Base-by-base conservation (phyloP, 1,140 invertebrate species). In the Hylyphantes graminicola region DNA sequence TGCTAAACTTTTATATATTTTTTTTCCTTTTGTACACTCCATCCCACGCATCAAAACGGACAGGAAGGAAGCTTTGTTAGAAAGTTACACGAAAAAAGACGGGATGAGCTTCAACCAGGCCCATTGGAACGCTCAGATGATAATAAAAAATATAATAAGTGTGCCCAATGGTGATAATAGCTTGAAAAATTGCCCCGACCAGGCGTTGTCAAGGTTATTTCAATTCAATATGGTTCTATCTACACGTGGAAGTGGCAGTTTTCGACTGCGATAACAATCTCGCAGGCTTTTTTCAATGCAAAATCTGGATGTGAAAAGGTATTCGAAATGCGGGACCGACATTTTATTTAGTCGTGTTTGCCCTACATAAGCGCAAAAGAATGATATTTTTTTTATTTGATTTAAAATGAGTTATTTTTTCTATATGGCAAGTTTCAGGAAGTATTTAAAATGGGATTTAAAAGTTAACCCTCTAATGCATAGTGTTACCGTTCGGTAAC, bases 201-300 rank as follows among this genome's bases (percentile, higher is more conserved):
- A 76, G 74, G 74, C 74, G 74, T 76, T 76, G 74, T 76, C 74
- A 76, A 76, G 74, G 74, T 64, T 64, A n/a, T 76, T 76, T 61
- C 72, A 48, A 74, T 74, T 54, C 50, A 68, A 50, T 15, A 10
- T 9, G 70, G 21, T 17, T 54, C 0, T 12, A 55, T 15, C 7
- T 17, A 48, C 54, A 74, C 13, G 63, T 35, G 35, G 35, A 17
- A 35, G 21, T 54, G 19, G 70, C n/a, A 73, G 50, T 53, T 55
- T 55, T 54, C 55, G 72, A 74, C 53, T 57, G 72, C 17, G 72
- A 74, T 74, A 19, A 35, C 15, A 55, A 74, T 74, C 53, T n/a
- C 13, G 9, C 54, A 55, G 35, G 35, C 54, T 59, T 74, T 73
- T 59, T 50, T 65, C 54, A 55, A 15, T 13, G 35, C 54, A 7